Conservation (phyloP, 2,113 vertebrate genomes). For the Elanus axillaris region DNA sequence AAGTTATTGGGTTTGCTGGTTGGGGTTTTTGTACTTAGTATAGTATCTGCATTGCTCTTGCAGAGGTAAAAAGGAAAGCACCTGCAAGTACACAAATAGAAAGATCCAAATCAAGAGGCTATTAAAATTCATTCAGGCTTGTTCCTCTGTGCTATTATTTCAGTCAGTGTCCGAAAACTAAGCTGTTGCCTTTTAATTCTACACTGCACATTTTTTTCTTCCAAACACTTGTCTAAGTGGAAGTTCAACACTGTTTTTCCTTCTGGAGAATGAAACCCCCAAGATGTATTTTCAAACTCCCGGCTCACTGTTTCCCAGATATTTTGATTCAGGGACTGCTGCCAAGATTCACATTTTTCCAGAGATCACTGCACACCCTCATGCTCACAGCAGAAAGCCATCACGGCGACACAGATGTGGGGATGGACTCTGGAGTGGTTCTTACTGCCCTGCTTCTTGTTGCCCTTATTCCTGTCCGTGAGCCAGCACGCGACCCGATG, state of each 20-base stretch:
- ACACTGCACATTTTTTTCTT: neutral
- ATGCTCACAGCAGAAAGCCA: neutral
- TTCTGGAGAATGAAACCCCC: neutral
- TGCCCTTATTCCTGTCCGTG: neutral
- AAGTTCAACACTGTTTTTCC: neutral
- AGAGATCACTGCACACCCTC: neutral
- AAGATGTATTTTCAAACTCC: constrained; percentile 8
- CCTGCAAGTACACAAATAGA: neutral
- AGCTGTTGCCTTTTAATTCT: neutral
- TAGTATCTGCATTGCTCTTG: neutral
- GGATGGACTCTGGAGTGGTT: neutral
- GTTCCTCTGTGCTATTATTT: neutral
- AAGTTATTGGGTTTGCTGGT: neutral
- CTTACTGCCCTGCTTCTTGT: neutral
- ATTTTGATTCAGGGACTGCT: neutral
- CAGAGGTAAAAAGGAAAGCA: neutral
- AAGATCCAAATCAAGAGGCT: neutral
- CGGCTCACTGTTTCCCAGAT: neutral
- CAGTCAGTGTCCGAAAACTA: neutral
- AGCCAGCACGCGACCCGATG: accelerated
- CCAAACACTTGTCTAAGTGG: neutral
- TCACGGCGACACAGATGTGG: neutral
- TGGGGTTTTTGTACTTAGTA: neutral
- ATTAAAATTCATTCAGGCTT: neutral
- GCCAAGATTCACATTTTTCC: constrained; percentile 39